phyloP scores from a whole-genome alignment of 2,797 vertebrate genomes.

The Peromyscus aztecus region DNA sequence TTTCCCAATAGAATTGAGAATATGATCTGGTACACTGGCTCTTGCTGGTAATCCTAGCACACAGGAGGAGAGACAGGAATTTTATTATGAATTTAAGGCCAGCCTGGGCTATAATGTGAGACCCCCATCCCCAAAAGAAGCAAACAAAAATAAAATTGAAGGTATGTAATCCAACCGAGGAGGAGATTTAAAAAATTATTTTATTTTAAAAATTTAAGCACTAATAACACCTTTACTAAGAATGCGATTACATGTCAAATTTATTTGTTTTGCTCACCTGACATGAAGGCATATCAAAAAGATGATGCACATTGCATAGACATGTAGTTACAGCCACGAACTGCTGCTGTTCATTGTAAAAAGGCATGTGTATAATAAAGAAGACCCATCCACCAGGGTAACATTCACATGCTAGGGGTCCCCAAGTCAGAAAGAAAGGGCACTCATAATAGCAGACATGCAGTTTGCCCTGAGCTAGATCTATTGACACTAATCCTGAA shows the following conservation, averaged over 20 bases:
- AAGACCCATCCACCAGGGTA: background rate
- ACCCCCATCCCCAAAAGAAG: background rate
- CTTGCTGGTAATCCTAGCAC: background rate
- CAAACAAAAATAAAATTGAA: slow-evolving; percentile 23
- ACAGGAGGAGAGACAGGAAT: background rate
- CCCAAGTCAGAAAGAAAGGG: slow-evolving; percentile 51
- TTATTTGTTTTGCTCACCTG: background rate
- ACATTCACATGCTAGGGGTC: background rate
- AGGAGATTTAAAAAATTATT: background rate
- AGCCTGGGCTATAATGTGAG: background rate
- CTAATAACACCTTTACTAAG: background rate
- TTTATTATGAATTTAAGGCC: background rate
- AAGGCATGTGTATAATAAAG: background rate
- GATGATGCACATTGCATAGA: background rate
- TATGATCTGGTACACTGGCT: background rate
- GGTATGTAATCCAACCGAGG: background rate
- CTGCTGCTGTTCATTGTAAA: background rate
- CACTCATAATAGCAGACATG: background rate
- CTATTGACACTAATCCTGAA: slow-evolving; percentile 16
- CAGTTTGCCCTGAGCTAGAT: background rate
- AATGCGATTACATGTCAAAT: background rate
- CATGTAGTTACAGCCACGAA: background rate
- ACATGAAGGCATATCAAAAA: slow-evolving; percentile 13
- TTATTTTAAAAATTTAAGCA: slow-evolving; percentile 18
- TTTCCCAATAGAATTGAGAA: slow-evolving; percentile 31